Conservation (phyloP, 2,113 vertebrate species). For the Axis porcinus region DNA sequence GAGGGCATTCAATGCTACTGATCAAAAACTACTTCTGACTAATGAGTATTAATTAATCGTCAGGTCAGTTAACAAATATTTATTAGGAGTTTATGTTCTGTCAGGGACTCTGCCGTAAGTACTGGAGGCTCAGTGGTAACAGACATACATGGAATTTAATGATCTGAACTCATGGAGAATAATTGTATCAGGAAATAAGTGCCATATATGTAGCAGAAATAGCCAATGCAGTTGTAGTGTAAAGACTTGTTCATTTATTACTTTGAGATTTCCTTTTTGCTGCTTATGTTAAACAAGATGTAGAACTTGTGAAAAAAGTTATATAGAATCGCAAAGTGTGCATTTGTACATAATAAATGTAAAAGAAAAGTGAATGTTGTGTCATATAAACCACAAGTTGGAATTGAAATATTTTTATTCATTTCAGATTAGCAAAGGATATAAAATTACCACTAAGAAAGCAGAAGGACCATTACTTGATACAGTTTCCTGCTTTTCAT, state of each 20-base stretch:
- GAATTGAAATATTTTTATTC: neutral
- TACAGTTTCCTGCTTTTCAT: neutral
- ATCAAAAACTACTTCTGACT: constrained; percentile 20
- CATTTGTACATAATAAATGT: neutral
- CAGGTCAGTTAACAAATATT: constrained; percentile 46
- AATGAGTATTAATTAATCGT: constrained; percentile 42
- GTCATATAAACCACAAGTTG: neutral
- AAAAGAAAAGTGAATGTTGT: neutral
- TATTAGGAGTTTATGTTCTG: neutral
- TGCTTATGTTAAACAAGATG: neutral
- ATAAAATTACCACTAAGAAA: neutral
- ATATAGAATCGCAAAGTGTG: neutral
- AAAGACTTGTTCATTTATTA: neutral
- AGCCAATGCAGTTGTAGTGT: neutral
- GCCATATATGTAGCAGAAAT: neutral
- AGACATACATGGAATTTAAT: neutral
- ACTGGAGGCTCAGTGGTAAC: neutral
- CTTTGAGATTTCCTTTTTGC: neutral
- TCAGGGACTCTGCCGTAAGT: neutral
- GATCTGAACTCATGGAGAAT: neutral
- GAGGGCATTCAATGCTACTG: neutral
- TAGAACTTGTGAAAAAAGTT: neutral
- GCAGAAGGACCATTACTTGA: neutral
- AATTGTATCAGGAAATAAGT: neutral
- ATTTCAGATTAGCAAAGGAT: neutral